A percentile compares a stretch with the other conserved stretches of the same genome.
These are phyloP conservation scores for Cebidichthys violaceus DNA, from an alignment of 2,113 vertebrate genomes.

Conservation along the genomic window DNA sequence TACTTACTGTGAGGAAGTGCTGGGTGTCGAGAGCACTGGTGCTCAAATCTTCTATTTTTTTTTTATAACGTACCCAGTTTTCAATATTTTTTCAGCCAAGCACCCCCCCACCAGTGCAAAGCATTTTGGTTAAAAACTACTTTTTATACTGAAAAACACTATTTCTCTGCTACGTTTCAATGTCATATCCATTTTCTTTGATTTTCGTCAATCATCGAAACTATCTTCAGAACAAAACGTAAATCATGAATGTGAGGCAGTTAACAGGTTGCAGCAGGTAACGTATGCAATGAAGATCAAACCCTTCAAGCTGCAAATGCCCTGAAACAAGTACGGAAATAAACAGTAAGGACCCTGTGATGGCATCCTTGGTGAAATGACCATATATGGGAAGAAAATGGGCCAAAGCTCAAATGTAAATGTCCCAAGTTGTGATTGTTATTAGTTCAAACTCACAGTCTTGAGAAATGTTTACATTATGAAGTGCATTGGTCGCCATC, in stretches of 20 bases:
- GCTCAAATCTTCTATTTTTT: not conserved
- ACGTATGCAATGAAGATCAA: not conserved
- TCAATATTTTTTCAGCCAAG: not conserved
- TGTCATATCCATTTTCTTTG: no score
- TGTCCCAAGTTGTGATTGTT: not conserved
- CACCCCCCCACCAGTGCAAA: not conserved
- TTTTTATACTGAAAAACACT: no score
- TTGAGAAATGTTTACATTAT: not conserved
- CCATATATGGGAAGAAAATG: not conserved
- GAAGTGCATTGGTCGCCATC: not conserved
- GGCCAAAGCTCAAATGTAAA: not conserved
- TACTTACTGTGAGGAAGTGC: slow-evolving; percentile 15
- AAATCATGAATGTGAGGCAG: no score
- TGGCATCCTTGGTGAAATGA: not conserved
- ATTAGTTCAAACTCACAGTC: not conserved
- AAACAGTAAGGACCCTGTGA: not conserved
- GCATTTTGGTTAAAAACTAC: not conserved
- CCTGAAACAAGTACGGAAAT: not conserved
- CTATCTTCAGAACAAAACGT: not conserved
- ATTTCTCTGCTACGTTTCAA: no score
- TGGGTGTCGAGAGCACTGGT: not conserved
- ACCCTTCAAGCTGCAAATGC: not conserved
- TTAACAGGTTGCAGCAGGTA: no score
- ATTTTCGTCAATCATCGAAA: not conserved
- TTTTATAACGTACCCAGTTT: not conserved